Evolutionary conservation across 30 jellyfish, hydroid and myxozoan genomes (phyloP).

Genomic region (Aurelia sp.): DNA sequence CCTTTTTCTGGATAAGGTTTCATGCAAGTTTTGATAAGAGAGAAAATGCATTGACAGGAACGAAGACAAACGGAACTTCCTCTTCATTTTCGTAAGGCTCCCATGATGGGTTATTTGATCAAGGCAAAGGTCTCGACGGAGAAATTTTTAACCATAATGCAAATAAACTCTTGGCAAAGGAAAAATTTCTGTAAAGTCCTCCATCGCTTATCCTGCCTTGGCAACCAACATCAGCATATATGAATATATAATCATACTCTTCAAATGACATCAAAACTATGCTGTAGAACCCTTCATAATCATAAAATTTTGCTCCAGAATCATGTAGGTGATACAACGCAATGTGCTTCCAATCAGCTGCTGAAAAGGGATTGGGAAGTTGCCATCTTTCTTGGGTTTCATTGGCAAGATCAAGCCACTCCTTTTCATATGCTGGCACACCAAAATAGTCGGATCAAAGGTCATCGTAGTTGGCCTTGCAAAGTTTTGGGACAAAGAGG

Average conservation of each 20-base stretch:
- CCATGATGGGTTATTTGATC: constrained; percentile 26
- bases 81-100: constrained; percentile 11
- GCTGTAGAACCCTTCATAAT: constrained; percentile 66
- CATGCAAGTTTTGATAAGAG: constrained; percentile 33
- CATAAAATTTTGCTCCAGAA: constrained; percentile 47
- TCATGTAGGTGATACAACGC: constrained; percentile 35
- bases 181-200: constrained; percentile 50
- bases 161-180: constrained; percentile 6
- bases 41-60: constrained; percentile 68
- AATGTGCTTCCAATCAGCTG: constrained; percentile 72
- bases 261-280: constrained; percentile 53
- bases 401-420: constrained; percentile 47
- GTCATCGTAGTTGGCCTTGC: constrained; percentile 19
- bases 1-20: constrained; percentile 62
- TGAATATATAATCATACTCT: constrained; percentile 39
- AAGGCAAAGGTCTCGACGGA: constrained; percentile 47
- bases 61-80: constrained; percentile 41
- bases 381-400: constrained; percentile 62
- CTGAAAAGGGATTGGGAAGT: constrained; percentile 55
- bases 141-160: constrained; percentile 26
- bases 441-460: constrained; percentile 34
- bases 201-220: constrained; percentile 81
- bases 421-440: constrained; percentile 42
- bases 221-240: constrained; percentile 75
- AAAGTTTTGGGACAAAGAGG: constrained; percentile 17